Evolutionary conservation across 2,113 vertebrate species (phyloP), one percentile per base, ranked within the genome.

Genomic region (Sula dactylatra): DNA sequence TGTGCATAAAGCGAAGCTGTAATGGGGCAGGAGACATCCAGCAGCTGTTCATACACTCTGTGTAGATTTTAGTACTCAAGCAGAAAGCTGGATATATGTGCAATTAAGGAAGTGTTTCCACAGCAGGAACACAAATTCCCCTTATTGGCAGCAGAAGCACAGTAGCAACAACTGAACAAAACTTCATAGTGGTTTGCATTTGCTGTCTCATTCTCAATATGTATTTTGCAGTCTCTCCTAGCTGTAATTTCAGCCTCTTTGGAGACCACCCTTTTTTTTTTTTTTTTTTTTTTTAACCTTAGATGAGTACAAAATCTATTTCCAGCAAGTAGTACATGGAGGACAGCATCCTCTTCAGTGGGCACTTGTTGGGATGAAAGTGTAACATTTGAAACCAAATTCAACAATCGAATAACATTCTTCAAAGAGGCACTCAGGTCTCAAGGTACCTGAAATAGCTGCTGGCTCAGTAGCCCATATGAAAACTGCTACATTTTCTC

Each of bases 81-180:
- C 89, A 92, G 73, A 93, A 91, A 97, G 82, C 54, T 94, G 92
- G 66, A 93, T 94, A 50, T 94, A 89, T 93, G 80, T 97, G 94
- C 93, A 91, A 93, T 97, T 98, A 98, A 94, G 59, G 69, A 86
- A 97, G 73, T 42, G 22, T 95, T 97, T 97, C 91, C 81, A 66
- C 91, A 97, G 85, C 86, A 96, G 90, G 92, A 96, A 91, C 84
- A 86, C 85, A 81, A 97, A 86, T 96, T 96, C 72, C 55, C 42
- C 86, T 95, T 97, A 83, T 72, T 97, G 96, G 94, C 95, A 97
- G 86, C 56, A 95, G 71, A 92, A 92, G 38, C 85, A 93, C 59
- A 95, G 66, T 90, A 93, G 78, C 62, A 95, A 73, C 69, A 87
- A 91, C 90, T 93, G 74, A 97, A 71, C 65, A 91, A 95, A 96